phyloP scores from a whole-genome alignment of 2,888 invertebrate genomes.

The Alloplasta piceator region DNA sequence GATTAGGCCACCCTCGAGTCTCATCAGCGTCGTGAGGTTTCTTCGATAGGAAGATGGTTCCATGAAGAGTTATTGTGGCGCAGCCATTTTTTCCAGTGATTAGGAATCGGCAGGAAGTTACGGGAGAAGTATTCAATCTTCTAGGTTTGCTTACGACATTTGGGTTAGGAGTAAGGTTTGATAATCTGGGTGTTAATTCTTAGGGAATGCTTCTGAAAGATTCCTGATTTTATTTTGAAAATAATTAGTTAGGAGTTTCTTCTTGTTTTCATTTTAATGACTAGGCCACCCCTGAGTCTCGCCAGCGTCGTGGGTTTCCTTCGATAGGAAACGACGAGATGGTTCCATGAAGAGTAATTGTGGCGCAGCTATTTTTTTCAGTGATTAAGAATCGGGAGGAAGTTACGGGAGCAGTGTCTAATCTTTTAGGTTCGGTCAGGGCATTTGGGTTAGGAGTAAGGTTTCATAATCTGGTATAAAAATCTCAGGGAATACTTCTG shows the following conservation, averaged over 20 bases:
- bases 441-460: neutral
- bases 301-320: neutral
- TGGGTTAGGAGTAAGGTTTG: too few relatives aligned
- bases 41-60: neutral
- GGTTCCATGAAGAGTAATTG: neutral
- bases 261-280: neutral
- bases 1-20: constrained; percentile 10
- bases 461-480: too few relatives aligned
- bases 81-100: constrained; percentile 1
- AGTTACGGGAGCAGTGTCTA: too few relatives aligned
- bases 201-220: too few relatives aligned
- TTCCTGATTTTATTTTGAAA: too few relatives aligned
- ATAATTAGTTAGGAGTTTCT: neutral
- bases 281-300: constrained; percentile 15
- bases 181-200: too few relatives aligned
- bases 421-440: too few relatives aligned
- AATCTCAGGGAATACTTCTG: too few relatives aligned
- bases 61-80: neutral
- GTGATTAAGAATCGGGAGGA: too few relatives aligned
- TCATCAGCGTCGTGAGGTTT: neutral
- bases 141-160: too few relatives aligned
- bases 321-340: neutral
- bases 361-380: too few relatives aligned
- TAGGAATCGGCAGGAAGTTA: neutral
- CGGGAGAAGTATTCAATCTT: too few relatives aligned